Evolutionary conservation across 2,888 invertebrate species (phyloP).

Genomic region (Furcula furcula): DNA sequence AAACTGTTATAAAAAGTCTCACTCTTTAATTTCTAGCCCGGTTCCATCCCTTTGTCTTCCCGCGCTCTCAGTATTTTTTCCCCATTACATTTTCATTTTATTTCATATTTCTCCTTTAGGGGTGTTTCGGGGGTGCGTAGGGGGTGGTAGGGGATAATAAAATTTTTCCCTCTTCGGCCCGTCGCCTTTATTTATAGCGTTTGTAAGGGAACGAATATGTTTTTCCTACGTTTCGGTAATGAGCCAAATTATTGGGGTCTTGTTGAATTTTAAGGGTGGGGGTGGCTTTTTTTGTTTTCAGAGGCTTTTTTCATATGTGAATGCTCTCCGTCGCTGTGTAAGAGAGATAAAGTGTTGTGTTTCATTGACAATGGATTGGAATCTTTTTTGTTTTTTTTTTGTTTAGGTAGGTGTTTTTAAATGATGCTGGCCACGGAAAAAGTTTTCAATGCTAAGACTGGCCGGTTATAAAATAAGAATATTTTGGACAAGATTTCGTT

Average conservation of each 20-base stretch:
- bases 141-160: conserved; percentile 61
- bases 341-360: conserved; percentile 58
- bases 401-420: neutral
- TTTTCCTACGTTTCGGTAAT: conserved; percentile 75
- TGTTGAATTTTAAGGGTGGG: conserved; percentile 60
- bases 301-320: conserved; percentile 19
- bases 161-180: conserved; percentile 72
- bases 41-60: conserved; percentile 76
- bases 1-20: no score
- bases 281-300: conserved; percentile 43
- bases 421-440: no score
- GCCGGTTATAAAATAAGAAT: no score
- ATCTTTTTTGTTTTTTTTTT: conserved; percentile 1
- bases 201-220: conserved; percentile 75
- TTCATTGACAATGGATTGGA: conserved; percentile 16
- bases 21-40: no score
- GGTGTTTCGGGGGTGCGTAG: conserved; percentile 34
- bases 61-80: conserved; percentile 75
- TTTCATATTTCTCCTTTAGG: conserved; percentile 79
- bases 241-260: conserved; percentile 76
- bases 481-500: no score
- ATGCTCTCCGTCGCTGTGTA: conserved; percentile 35
- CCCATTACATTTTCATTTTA: conserved; percentile 82
- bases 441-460: no score
- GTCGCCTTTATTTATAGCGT: conserved; percentile 76